Conservation (phyloP, 2,797 vertebrate species). For the Nannoperca australis region DNA sequence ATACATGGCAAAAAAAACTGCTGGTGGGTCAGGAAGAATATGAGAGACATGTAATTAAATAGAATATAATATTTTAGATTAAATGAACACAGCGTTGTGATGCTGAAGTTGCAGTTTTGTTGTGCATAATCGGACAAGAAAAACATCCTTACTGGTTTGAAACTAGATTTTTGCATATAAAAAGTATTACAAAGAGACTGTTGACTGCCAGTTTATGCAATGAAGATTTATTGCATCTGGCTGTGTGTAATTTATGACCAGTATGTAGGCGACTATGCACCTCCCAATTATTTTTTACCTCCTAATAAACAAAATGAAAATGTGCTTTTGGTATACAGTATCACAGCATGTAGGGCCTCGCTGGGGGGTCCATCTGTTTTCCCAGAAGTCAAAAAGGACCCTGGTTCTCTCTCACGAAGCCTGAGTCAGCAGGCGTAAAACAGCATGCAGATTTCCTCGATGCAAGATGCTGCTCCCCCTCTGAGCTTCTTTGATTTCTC, state of each 20-base stretch:
- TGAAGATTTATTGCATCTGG: conserved; percentile 39
- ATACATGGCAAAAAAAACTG: background rate
- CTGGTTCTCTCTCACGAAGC: conserved; percentile 15
- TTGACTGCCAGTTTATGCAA: conserved; percentile 29
- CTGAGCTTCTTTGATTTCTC: conserved; percentile 55
- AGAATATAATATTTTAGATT: background rate
- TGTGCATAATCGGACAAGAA: background rate
- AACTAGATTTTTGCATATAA: background rate
- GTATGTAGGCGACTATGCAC: conserved; percentile 12
- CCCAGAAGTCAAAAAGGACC: conserved; percentile 54
- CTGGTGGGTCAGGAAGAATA: background rate
- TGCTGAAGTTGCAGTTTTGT: conserved; percentile 29
- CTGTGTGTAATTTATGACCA: conserved; percentile 36
- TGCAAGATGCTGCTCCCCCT: conserved; percentile 26
- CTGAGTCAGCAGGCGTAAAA: conserved; percentile 65
- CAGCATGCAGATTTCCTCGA: conserved; percentile 53
- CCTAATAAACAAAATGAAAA: conserved; percentile 45
- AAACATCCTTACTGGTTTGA: background rate
- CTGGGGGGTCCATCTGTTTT: conserved; percentile 66
- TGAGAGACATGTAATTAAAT: conserved; percentile 1
- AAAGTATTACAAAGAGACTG: conserved; percentile 4
- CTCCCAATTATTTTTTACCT: conserved; percentile 53
- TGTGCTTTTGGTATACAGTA: conserved; percentile 44
- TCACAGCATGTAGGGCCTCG: conserved; percentile 37
- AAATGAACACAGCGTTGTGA: background rate